Conservation (phyloP, 2,888 invertebrate genomes). For the Mylabris sibirica region DNA sequence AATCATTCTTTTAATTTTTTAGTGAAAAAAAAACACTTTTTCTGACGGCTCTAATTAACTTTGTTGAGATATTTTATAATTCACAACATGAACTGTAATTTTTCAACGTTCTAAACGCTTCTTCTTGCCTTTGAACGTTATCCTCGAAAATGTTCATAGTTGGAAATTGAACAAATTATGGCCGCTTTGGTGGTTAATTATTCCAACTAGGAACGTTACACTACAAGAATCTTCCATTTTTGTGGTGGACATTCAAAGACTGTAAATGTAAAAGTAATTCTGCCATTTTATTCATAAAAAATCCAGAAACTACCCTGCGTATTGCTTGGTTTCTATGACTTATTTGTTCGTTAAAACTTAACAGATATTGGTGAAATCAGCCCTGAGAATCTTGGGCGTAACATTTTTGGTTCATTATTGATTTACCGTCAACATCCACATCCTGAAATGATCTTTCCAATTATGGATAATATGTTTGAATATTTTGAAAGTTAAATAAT, state of each 20-base stretch:
- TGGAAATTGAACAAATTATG: not conserved
- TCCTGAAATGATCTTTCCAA: too few relatives aligned
- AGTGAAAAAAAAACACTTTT: not conserved
- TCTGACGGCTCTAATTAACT: not conserved
- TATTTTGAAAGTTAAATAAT: too few relatives aligned
- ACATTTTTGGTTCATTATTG: too few relatives aligned
- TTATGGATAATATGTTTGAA: too few relatives aligned
- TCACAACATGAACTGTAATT: not conserved
- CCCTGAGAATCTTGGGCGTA: too few relatives aligned
- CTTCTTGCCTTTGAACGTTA: not conserved
- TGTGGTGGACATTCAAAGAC: too few relatives aligned
- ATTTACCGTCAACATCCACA: too few relatives aligned
- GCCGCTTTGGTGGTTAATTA: not conserved
- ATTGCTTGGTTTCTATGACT: too few relatives aligned
- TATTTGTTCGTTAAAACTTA: too few relatives aligned
- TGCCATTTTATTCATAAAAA: not conserved
- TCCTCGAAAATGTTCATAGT: not conserved
- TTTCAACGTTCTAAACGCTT: not conserved
- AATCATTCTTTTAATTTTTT: not conserved
- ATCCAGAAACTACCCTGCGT: too few relatives aligned
- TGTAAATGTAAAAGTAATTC: not conserved
- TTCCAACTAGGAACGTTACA: not conserved
- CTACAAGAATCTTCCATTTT: conserved; percentile 17
- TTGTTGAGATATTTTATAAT: not conserved
- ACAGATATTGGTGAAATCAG: too few relatives aligned